Percentiles rank a stretch among this genome's conserved stretches.
phyloP scores from a whole-genome alignment of 1,140 invertebrate species.

The Dinothrombium tinctorium region DNA sequence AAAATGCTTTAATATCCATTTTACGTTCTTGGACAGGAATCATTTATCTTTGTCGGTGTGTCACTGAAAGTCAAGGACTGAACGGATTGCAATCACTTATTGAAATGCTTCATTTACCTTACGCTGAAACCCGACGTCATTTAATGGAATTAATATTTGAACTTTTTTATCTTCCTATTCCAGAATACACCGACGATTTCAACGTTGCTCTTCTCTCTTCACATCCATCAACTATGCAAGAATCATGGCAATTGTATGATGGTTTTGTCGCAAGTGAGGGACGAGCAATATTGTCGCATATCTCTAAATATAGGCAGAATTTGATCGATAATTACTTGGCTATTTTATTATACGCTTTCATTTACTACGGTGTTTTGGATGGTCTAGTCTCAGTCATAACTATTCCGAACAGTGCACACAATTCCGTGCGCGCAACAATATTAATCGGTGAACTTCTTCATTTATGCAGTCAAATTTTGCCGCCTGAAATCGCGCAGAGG shows the following conservation, averaged over 20 bases:
- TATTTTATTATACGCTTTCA: slow-evolving; percentile 60
- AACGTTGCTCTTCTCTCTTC: slow-evolving; percentile 37
- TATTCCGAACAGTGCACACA: slow-evolving; percentile 47
- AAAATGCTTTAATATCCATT: slow-evolving; percentile 53
- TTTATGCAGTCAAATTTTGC: slow-evolving; percentile 33
- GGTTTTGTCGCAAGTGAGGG: slow-evolving; percentile 80
- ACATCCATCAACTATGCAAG: slow-evolving; percentile 47
- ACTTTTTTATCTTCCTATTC: slow-evolving; percentile 52
- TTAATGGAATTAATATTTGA: slow-evolving; percentile 75
- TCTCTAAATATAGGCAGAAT: slow-evolving; percentile 44
- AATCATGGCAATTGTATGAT: slow-evolving; percentile 63
- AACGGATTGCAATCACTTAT: slow-evolving; percentile 46
- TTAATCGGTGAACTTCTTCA: slow-evolving; percentile 63
- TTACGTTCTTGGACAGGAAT: slow-evolving; percentile 71
- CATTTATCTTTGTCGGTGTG: slow-evolving; percentile 42
- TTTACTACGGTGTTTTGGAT: slow-evolving; percentile 46
- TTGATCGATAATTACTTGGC: slow-evolving; percentile 70
- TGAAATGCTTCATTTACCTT: slow-evolving; percentile 59
- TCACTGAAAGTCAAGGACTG: slow-evolving; percentile 13
- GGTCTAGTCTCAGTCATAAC: slow-evolving; percentile 76
- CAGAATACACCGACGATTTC: slow-evolving; percentile 75
- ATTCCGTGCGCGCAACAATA: slow-evolving; percentile 69
- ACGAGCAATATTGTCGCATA: slow-evolving; percentile 47
- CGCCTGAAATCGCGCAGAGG: slow-evolving; percentile 60
- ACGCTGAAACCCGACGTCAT: slow-evolving; percentile 63